These are phyloP conservation scores for Atrichornis clamosus DNA, from an alignment of 2,113 vertebrate genomes.

Conservation along the genomic window DNA sequence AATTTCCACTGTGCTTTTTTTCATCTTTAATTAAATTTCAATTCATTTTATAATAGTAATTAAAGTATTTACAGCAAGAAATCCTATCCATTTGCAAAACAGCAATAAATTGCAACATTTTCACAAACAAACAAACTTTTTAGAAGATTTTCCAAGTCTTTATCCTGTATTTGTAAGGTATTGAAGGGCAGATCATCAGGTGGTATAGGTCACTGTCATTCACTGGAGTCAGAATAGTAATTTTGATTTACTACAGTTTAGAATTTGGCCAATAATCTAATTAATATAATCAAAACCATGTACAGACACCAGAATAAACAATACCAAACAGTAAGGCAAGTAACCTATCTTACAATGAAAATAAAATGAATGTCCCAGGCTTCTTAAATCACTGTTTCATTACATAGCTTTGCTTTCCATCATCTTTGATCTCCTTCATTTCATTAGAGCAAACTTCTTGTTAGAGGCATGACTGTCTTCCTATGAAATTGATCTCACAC, in stretches of 20 bases:
- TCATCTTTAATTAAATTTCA: constrained; percentile 75
- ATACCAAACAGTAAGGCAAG: constrained; percentile 63
- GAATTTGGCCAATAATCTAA: constrained; percentile 66
- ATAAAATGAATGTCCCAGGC: constrained; percentile 72
- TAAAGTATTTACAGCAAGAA: constrained; percentile 57
- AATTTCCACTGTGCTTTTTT: constrained; percentile 72
- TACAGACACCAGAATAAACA: constrained; percentile 64
- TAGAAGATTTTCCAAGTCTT: not conserved
- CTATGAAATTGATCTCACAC: constrained; percentile 67
- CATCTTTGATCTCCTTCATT: constrained; percentile 78
- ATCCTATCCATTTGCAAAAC: constrained; percentile 42
- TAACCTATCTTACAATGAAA: constrained; percentile 74
- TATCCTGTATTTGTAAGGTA: not conserved
- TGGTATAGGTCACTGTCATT: constrained; percentile 45
- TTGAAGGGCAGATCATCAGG: not conserved
- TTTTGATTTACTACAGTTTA: constrained; percentile 54
- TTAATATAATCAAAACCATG: constrained; percentile 79
- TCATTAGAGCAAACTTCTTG: constrained; percentile 70
- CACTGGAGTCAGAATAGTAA: constrained; percentile 21
- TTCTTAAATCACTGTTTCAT: constrained; percentile 75
- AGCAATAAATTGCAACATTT: constrained; percentile 22
- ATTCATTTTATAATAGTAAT: constrained; percentile 66
- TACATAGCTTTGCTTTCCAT: constrained; percentile 70
- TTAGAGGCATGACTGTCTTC: constrained; percentile 72
- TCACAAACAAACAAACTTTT: constrained; percentile 15